Conservation (phyloP, 1,140 invertebrate genomes). For the Gonatopus flavifemur region DNA sequence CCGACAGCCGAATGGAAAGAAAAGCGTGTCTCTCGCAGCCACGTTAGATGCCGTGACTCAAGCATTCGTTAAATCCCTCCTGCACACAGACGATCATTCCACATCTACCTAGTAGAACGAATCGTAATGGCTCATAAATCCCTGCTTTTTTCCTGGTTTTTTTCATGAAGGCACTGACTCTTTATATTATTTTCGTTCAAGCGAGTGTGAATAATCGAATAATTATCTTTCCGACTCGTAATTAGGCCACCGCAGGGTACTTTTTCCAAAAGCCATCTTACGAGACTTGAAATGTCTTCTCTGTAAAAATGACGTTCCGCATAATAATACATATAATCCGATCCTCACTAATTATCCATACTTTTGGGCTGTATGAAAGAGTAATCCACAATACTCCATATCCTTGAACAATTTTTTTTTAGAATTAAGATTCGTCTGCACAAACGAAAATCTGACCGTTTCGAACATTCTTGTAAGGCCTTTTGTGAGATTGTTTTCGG, state of each 20-base stretch:
- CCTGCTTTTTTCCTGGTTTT: conserved; percentile 28
- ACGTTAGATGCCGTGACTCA: not conserved
- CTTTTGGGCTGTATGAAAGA: no score
- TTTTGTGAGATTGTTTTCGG: no score
- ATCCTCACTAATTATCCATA: conserved; percentile 13
- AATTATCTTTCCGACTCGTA: conserved; percentile 40
- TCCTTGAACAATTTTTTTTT: not conserved
- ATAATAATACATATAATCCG: conserved; percentile 25
- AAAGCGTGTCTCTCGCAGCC: no score
- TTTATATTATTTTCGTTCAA: conserved; percentile 38
- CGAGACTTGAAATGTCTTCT: conserved; percentile 15
- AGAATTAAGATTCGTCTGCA: no score
- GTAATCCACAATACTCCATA: no score
- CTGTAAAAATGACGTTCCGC: conserved; percentile 16
- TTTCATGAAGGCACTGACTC: conserved; percentile 6
- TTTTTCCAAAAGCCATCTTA: conserved; percentile 28
- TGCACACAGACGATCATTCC: not conserved
- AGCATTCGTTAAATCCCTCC: not conserved
- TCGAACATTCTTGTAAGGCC: no score
- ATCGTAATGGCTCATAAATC: conserved; percentile 46
- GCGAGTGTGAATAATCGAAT: conserved; percentile 50
- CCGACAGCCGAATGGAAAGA: not conserved
- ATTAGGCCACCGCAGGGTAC: conserved; percentile 43
- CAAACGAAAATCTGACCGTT: no score
- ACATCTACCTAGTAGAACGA: conserved; percentile 34